phyloP scores from a whole-genome alignment of 2,113 vertebrate species.

The Mola mola region DNA sequence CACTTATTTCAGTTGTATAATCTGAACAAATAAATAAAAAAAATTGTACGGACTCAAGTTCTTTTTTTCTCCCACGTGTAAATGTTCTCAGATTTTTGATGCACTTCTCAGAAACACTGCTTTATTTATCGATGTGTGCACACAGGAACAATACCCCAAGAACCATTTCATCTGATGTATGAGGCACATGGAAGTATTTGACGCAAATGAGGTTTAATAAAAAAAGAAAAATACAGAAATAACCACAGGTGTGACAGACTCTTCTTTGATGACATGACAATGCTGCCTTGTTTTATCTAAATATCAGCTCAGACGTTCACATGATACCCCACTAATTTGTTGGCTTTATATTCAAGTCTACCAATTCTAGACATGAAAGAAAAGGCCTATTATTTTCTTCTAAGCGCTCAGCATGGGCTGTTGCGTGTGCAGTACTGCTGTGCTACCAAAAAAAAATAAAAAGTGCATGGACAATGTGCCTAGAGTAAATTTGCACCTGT shows the following conservation, averaged over 20 bases:
- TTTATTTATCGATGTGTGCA: constrained; percentile 13
- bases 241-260: constrained; percentile 1
- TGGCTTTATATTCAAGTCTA: too few relatives aligned
- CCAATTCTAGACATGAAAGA: neutral
- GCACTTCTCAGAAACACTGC: too few relatives aligned
- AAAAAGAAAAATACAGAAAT: constrained; percentile 22
- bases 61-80: too few relatives aligned
- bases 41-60: too few relatives aligned
- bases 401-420: neutral
- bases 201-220: constrained; percentile 13
- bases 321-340: constrained; percentile 22
- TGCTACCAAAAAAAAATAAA: constrained; percentile 30
- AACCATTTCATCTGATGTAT: constrained; percentile 33
- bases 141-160: constrained; percentile 2
- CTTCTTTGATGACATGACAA: constrained; percentile 22
- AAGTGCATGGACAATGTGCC: constrained; percentile 31
- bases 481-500: constrained; percentile 48
- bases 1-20: constrained; percentile 54
- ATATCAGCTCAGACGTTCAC: constrained; percentile 19
- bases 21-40: constrained; percentile 46
- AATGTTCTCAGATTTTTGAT: too few relatives aligned
- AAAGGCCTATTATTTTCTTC: neutral
- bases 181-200: constrained; percentile 25
- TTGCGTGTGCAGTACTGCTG: constrained; percentile 17
- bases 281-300: constrained; percentile 30